Percentiles rank a stretch among this genome's conserved stretches.
Conservation (phyloP, 2,888 invertebrate species). For the Tinea semifulvella region DNA sequence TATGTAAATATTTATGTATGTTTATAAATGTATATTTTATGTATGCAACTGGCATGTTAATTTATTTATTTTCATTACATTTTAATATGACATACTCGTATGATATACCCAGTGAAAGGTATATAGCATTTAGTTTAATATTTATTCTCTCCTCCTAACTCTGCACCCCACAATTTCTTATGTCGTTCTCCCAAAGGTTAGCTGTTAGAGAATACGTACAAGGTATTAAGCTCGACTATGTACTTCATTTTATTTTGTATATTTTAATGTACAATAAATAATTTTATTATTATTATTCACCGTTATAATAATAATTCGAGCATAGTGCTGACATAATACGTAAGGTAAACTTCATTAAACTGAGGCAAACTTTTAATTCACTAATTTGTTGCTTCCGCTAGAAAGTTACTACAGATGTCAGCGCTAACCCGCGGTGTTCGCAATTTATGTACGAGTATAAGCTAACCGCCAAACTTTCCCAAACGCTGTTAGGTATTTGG, state of each 20-base stretch:
- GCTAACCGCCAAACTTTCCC: background rate
- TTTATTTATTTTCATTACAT: too few species aligned
- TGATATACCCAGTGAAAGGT: too few species aligned
- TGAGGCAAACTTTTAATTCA: conserved; percentile 1
- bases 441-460: background rate
- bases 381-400: background rate
- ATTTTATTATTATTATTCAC: background rate
- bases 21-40: too few species aligned
- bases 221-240: too few species aligned
- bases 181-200: too few species aligned
- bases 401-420: conserved; percentile 1
- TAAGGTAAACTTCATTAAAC: background rate
- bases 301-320: background rate
- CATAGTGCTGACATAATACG: background rate
- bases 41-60: too few species aligned
- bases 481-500: background rate
- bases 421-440: background rate
- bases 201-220: too few species aligned
- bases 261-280: background rate
- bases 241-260: background rate
- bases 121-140: too few species aligned
- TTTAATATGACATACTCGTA: too few species aligned
- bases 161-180: too few species aligned
- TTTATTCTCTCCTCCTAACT: too few species aligned
- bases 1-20: too few species aligned